A percentile compares a stretch with the other conserved stretches of the same genome.
These are phyloP conservation scores for Heliconius hortense DNA, from an alignment of 2,888 invertebrate species.

Conservation along the genomic window DNA sequence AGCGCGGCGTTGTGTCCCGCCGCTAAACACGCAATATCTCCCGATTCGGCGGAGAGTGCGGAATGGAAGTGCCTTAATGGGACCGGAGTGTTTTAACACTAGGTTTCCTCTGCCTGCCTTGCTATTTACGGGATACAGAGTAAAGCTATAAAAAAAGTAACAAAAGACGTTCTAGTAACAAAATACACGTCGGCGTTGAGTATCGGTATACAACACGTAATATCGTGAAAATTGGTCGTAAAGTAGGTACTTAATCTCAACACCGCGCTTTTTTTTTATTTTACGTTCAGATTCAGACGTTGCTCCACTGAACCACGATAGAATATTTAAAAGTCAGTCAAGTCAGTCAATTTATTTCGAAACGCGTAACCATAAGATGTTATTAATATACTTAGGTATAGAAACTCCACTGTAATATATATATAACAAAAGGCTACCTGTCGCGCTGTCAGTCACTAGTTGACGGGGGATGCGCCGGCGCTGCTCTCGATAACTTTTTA, in stretches of 20 bases:
- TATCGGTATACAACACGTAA: neutral
- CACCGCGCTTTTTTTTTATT: neutral
- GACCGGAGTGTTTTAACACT: neutral
- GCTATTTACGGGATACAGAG: neutral
- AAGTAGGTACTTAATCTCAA: neutral
- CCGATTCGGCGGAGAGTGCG: too few relatives aligned
- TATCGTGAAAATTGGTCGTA: neutral
- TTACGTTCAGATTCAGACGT: neutral
- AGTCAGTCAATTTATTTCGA: neutral
- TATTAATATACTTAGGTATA: conserved; percentile 17
- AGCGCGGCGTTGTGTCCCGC: too few relatives aligned
- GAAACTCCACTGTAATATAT: conserved; percentile 2
- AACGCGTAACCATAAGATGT: neutral
- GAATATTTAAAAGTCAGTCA: neutral
- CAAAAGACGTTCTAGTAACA: neutral
- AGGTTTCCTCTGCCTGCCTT: neutral
- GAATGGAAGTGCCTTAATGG: too few relatives aligned
- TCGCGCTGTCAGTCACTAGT: conserved; percentile 49
- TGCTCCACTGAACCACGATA: neutral
- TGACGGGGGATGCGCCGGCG: conserved; percentile 52
- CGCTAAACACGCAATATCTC: too few relatives aligned
- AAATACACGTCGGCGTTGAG: neutral
- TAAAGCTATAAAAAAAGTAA: neutral
- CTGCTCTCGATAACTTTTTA: conserved; percentile 36
- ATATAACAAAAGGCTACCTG: conserved; percentile 64